These are phyloP conservation scores for Lycopodina hypogea DNA, from an alignment of 37 sponge, comb jelly and placozoan species.

Conservation along the genomic window DNA sequence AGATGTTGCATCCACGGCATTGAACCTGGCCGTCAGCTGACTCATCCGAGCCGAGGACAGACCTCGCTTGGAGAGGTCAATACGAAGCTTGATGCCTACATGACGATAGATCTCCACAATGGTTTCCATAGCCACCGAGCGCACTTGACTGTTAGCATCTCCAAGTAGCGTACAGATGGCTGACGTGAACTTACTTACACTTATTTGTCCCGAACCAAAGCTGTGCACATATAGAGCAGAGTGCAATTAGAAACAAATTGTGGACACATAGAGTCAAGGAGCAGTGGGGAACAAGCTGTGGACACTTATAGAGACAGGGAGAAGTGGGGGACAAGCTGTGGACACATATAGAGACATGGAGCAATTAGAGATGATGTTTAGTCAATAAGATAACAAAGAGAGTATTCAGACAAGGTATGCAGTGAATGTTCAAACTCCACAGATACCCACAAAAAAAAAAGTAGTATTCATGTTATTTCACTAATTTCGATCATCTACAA, in stretches of 20 bases:
- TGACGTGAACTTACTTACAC: constrained; percentile 50
- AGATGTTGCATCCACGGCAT: constrained; percentile 50
- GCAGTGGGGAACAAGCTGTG: neutral
- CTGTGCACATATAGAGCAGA: constrained; percentile 6
- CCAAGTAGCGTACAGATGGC: constrained; percentile 56
- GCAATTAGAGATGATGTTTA: too few species aligned
- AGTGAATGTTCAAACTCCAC: too few species aligned
- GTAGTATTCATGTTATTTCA: neutral
- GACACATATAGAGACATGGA: too few species aligned
- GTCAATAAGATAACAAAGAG: too few species aligned
- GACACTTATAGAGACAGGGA: neutral
- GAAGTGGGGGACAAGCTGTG: neutral
- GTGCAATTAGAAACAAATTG: neutral
- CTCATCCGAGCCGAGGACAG: constrained; percentile 41
- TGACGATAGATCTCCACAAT: constrained; percentile 73
- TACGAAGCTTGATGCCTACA: constrained; percentile 73
- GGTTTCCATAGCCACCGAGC: constrained; percentile 63
- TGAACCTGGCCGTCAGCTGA: constrained; percentile 47
- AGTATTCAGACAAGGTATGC: neutral
- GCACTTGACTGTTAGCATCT: constrained; percentile 78
- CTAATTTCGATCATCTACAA: neutral
- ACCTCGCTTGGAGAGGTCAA: constrained; percentile 53
- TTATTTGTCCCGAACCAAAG: constrained; percentile 60
- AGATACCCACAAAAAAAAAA: neutral
- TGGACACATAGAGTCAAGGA: neutral